Evolutionary conservation across 1,140 invertebrate genomes (phyloP).

Genomic region (Heliothis virescens): DNA sequence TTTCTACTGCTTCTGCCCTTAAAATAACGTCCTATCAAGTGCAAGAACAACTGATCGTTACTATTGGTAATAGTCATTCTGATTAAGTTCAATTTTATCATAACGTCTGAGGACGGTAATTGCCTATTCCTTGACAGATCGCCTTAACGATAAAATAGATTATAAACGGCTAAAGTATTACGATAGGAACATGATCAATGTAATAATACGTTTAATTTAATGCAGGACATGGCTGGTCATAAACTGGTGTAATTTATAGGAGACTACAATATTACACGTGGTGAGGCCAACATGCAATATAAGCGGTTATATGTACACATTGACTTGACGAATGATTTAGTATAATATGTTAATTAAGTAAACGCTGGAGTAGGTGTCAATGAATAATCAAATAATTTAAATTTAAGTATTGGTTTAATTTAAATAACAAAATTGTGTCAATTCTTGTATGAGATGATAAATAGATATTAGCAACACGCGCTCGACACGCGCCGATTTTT

Average conservation of each 20-base stretch:
- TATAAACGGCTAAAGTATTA: conserved; percentile 17
- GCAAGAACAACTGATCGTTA: not conserved
- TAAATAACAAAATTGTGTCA: not conserved
- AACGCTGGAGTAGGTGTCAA: not conserved
- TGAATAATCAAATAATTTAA: conserved; percentile 4
- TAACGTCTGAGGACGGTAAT: conserved; percentile 21
- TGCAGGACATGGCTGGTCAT: conserved; percentile 12
- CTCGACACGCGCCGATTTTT: no score
- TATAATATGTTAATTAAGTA: conserved; percentile 19
- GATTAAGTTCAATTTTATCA: conserved; percentile 27
- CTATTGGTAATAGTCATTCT: conserved; percentile 1
- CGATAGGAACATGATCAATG: conserved; percentile 29
- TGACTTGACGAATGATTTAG: conserved; percentile 9
- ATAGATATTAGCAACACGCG: no score
- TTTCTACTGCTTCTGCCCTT: not conserved
- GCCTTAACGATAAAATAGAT: conserved; percentile 38
- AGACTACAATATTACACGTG: conserved; percentile 23
- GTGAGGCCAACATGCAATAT: not conserved
- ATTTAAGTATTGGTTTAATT: conserved; percentile 2
- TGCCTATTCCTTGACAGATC: conserved; percentile 22
- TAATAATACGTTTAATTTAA: conserved; percentile 46
- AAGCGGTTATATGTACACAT: not conserved
- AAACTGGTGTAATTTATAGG: conserved; percentile 37
- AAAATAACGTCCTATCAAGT: not conserved
- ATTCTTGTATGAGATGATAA: no score